A percentile compares a stretch with the other conserved stretches of the same genome.
These are phyloP conservation scores for Abramis brama DNA, from an alignment of 2,113 vertebrate species.

Conservation along the genomic window DNA sequence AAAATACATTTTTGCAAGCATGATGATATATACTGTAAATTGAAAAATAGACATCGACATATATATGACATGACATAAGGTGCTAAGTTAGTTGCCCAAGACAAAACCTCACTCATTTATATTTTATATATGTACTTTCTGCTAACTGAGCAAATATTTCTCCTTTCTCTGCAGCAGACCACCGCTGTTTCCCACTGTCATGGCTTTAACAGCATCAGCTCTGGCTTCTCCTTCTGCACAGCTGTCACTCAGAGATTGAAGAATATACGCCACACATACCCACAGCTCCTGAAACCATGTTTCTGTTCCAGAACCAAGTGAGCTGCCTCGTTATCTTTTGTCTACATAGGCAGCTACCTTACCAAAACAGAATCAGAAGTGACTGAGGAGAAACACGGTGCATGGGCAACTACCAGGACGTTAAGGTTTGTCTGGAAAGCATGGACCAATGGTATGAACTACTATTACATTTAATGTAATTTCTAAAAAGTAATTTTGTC, in stretches of 20 bases:
- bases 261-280: conserved; percentile 37
- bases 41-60: no score
- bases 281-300: conserved; percentile 5
- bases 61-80: no score
- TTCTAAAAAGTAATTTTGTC: neutral
- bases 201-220: conserved; percentile 13
- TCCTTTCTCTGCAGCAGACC: neutral
- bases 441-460: neutral
- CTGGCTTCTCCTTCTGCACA: conserved; percentile 46
- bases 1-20: neutral
- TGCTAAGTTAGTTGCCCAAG: no score
- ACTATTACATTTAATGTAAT: neutral
- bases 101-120: no score
- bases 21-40: neutral
- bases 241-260: conserved; percentile 43
- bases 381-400: neutral
- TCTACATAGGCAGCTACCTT: neutral
- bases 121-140: no score
- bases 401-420: neutral
- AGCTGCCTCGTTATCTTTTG: neutral
- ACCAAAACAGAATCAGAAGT: neutral
- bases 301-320: neutral
- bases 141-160: neutral
- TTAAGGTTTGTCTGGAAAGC: neutral
- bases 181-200: neutral